phyloP scores from a whole-genome alignment of 1,140 invertebrate genomes.

The Harlomillsia oculata region DNA sequence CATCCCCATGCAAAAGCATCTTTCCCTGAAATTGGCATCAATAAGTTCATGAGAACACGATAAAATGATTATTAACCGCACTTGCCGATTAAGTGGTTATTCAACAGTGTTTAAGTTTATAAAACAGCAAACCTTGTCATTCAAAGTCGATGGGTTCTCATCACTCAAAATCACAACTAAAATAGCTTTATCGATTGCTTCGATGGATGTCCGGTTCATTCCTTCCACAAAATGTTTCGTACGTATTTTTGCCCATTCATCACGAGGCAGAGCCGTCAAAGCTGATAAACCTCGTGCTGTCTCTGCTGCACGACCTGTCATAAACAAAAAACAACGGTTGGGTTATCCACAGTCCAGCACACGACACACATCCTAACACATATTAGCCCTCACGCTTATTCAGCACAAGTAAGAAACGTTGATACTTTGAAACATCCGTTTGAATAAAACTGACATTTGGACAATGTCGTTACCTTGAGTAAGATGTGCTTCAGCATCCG shows the following conservation, averaged over 20 bases:
- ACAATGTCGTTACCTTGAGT: not conserved
- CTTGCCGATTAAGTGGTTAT: too few relatives aligned
- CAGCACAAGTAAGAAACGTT: too few relatives aligned
- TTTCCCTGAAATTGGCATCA: too few relatives aligned
- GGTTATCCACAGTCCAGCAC: too few relatives aligned
- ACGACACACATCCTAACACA: too few relatives aligned
- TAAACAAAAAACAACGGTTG: constrained; percentile 6
- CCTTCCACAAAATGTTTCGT: constrained; percentile 41
- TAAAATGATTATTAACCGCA: too few relatives aligned
- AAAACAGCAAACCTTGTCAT: too few relatives aligned
- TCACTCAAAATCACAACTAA: constrained; percentile 43
- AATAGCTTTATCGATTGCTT: constrained; percentile 43
- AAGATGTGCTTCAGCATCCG: constrained; percentile 39
- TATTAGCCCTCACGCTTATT: too few relatives aligned
- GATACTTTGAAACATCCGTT: too few relatives aligned
- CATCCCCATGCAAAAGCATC: constrained; percentile 43
- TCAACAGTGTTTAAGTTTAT: too few relatives aligned
- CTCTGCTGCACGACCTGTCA: constrained; percentile 39
- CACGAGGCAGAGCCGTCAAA: constrained; percentile 43
- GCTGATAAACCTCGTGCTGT: constrained; percentile 41
- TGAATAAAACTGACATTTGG: not conserved
- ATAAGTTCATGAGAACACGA: too few relatives aligned
- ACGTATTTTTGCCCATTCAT: constrained; percentile 43
- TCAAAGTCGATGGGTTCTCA: constrained; percentile 39
- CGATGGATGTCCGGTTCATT: constrained; percentile 43